Evolutionary conservation across 2,888 invertebrate species (phyloP), one percentile per base, ranked within the genome.

Genomic region (Erebia palarica): DNA sequence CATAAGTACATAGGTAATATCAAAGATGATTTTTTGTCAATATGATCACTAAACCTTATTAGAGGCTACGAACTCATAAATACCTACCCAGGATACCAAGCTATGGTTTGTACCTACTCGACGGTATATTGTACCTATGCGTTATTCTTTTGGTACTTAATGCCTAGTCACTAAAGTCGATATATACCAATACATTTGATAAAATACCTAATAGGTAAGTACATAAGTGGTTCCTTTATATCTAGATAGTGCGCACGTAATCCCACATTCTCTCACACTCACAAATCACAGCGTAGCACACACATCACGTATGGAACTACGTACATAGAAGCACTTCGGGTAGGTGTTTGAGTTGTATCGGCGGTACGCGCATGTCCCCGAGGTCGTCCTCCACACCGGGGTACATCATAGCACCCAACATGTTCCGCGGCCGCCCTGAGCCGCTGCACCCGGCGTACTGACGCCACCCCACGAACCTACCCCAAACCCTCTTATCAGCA

Each of bases 241-340:
- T 21, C 27, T 42, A 51, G 36, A 44, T 49, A 63, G 36, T 49
- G 47, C 57, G 8, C 65, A 57, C 59, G 16, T 27, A 51, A 55
- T 53, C 42, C 53, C 36, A 42, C 65, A 65, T 55, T 18, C 65
- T 42, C 55, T 55, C 55, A 55, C 61, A 60, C 57, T 49, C 18
- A 57, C 57, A 64, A 42, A 68, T 16, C 63, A 67, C 70, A 65
- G 51, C 58, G 44, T 65, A 67, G 70, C 70, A 66, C 66, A 68
- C 65, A 65, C 53, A 66, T 49, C 68, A 68, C 74, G 76, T 76
- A 60, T 68, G 73, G 66, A 47, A 27, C 57, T 66, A 95, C 96
- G 94, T 95, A 96, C 96, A 95, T 87, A 96, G 87, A 81, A 96
- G 94, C 91, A 96, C 95, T 89, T 96, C 96, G 53, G 96, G 96